Evolutionary conservation across 2,797 vertebrate species (phyloP), one percentile per base, ranked within the genome.

Genomic region (Spinus olivaceus): DNA sequence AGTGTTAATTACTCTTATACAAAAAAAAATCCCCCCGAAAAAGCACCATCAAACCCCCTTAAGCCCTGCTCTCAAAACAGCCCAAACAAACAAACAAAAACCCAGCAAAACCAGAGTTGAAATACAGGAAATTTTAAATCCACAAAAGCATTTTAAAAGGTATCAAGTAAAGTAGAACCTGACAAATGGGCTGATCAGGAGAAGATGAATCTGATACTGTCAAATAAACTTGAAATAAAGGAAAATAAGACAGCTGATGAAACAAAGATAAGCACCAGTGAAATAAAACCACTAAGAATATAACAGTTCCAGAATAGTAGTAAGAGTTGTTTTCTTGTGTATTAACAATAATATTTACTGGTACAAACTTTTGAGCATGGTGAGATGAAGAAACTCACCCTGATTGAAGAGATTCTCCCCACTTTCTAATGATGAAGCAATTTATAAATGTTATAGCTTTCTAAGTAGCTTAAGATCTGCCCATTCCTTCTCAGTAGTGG

Each of bases 51-150:
- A 21, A n/a, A 2, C 5, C 8, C 13, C 22, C 7, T 9, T 16
- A 35, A 9, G 9, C 7, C 13, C 42, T 1, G 1, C 10, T 0
- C 6, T 14, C 20, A 9, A 28, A 33, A 8, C 9, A 57, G 32
- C 10, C 14, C 16, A 37, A 32, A 25, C 15, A n/a, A 18, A 22
- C 14, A 51, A 53, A 18, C 8, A 51, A 30, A 66, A 63, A 59
- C 0, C 5, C 4, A 37, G 41, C 39, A 69, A 83, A 79, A 90
- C 37, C 4, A 14, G 12, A n/a, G 3, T 27, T 64, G 30, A 50
- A 32, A 57, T 71, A 37, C 3, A 14, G 32, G 47, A 74, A 76
- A 59, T 30, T 35, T 44, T 41, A 46, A 78, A 41, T 13, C 21
- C 12, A 10, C 2, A 2, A 42, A 39, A 59, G 5, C 10, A 12